Evolutionary conservation across 2,888 invertebrate genomes (phyloP).

Genomic region (Cosmia trapezina): DNA sequence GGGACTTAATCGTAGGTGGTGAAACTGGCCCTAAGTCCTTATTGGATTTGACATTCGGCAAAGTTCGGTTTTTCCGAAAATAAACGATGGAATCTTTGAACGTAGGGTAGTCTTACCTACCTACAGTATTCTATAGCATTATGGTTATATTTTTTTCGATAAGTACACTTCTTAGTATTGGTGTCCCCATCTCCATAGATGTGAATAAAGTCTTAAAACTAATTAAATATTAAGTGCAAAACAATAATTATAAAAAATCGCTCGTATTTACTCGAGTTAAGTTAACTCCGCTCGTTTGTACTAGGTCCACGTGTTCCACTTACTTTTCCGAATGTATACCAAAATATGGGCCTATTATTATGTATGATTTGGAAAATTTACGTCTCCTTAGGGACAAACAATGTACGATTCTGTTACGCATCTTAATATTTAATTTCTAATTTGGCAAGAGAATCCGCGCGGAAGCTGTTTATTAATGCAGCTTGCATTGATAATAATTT

Average conservation of each 20-base stretch:
- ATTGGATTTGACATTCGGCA: too few species aligned
- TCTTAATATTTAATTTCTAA: constrained; percentile 55
- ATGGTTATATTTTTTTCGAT: too few species aligned
- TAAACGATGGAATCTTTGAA: too few species aligned
- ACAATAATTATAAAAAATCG: neutral
- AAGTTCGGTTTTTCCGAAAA: too few species aligned
- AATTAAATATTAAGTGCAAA: neutral
- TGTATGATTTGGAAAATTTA: constrained; percentile 25
- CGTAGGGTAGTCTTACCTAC: too few species aligned
- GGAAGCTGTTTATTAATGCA: constrained; percentile 34
- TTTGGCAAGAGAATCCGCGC: constrained; percentile 27
- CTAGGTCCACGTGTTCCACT: too few species aligned
- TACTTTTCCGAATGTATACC: neutral
- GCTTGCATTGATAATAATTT: constrained; percentile 5
- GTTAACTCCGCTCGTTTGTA: neutral
- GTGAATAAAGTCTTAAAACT: neutral
- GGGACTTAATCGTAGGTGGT: too few species aligned
- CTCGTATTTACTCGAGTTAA: too few species aligned
- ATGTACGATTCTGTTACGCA: constrained; percentile 16
- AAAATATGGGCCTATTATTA: neutral
- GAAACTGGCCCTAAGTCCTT: too few species aligned
- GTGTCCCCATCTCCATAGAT: neutral
- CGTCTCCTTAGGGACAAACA: constrained; percentile 14
- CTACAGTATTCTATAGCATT: too few species aligned
- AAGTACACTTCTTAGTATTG: too few species aligned